Conservation (phyloP, 2,888 invertebrate species). For the Philonicus albiceps region DNA sequence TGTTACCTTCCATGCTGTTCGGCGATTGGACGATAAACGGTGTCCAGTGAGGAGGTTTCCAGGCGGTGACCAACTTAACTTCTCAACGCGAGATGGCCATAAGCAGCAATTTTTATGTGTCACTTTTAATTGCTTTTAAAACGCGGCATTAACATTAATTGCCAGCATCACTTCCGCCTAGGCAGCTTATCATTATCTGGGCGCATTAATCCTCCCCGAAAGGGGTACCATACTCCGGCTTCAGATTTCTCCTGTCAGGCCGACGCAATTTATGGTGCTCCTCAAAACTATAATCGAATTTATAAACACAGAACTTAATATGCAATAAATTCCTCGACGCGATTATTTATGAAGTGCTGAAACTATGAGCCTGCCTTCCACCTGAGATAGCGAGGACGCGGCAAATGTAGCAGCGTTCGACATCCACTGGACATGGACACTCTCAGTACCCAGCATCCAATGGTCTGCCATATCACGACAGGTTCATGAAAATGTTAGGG, state of each 20-base stretch:
- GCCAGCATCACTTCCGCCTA: constrained; percentile 24
- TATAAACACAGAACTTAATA: constrained; percentile 47
- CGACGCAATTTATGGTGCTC: constrained; percentile 42
- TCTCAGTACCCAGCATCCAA: not conserved
- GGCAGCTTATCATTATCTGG: constrained; percentile 1
- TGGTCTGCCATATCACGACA: constrained; percentile 29
- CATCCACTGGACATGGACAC: constrained; percentile 30
- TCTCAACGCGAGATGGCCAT: not conserved
- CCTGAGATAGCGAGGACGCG: constrained; percentile 24
- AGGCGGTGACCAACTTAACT: not conserved
- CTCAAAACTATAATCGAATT: constrained; percentile 44
- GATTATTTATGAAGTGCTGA: constrained; percentile 49
- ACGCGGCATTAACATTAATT: not conserved
- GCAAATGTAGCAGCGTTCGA: constrained; percentile 33
- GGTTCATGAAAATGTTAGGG: constrained; percentile 39
- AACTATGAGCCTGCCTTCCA: constrained; percentile 46
- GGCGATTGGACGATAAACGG: constrained; percentile 18
- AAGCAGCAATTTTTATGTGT: constrained; percentile 17
- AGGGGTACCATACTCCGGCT: too few relatives aligned
- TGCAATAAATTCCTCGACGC: constrained; percentile 46
- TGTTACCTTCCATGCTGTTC: constrained; percentile 29
- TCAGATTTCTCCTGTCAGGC: constrained; percentile 42
- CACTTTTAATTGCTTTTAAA: constrained; percentile 10
- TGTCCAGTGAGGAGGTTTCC: constrained; percentile 3
- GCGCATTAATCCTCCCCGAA: constrained; percentile 12